Evolutionary conservation across 2,888 invertebrate species (phyloP).

Genomic region (Gastrophysa polygoni): DNA sequence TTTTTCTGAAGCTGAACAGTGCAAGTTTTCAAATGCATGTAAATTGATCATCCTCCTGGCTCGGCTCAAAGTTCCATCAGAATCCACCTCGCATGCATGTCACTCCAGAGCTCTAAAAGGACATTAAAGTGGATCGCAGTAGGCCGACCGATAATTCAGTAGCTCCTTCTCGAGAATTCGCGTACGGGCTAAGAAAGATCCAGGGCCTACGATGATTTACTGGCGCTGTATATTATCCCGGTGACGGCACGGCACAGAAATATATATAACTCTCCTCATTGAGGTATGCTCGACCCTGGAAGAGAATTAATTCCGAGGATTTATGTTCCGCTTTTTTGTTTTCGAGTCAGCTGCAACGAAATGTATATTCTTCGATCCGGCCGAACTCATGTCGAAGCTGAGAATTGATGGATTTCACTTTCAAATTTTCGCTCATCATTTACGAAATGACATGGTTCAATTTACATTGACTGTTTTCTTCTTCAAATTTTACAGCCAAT

Average conservation of each 20-base stretch:
- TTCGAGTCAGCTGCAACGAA: background rate
- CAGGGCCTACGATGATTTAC: conserved; percentile 48
- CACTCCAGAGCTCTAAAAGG: conserved; percentile 21
- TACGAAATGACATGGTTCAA: too few relatives aligned
- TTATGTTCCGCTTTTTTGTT: conserved; percentile 25
- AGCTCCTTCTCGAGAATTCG: conserved; percentile 17
- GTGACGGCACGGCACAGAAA: conserved; percentile 49
- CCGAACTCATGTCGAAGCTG: background rate
- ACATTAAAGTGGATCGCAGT: conserved; percentile 28
- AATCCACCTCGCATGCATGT: conserved; percentile 9
- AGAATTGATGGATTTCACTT: too few relatives aligned
- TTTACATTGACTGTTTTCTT: too few relatives aligned
- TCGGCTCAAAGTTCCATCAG: background rate
- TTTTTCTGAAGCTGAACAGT: too few relatives aligned
- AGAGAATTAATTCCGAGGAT: conserved; percentile 26
- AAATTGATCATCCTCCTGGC: background rate
- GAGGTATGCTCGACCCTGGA: conserved; percentile 23
- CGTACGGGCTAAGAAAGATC: conserved; percentile 33
- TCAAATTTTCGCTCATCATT: too few relatives aligned
- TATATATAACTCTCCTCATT: conserved; percentile 31
- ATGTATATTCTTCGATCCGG: background rate
- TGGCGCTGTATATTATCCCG: conserved; percentile 48
- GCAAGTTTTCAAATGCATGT: too few relatives aligned
- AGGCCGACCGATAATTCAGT: conserved; percentile 30
- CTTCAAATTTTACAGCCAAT: too few relatives aligned